These are phyloP conservation scores for Rhombomys opimus DNA, from an alignment of 2,113 vertebrate species.

Conservation along the genomic window DNA sequence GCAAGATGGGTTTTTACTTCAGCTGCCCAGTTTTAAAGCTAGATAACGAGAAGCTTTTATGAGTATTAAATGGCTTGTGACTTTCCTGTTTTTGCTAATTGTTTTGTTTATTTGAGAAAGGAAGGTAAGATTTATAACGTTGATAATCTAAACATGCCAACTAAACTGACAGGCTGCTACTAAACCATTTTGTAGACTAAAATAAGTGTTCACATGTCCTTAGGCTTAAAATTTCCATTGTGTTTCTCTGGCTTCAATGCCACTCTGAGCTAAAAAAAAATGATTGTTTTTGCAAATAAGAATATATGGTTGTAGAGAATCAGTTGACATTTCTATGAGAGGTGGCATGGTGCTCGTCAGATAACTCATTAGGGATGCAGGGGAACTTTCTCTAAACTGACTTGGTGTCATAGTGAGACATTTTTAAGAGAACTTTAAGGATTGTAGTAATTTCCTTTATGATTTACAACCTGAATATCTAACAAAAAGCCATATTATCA, in stretches of 20 bases:
- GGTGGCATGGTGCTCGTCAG: too few relatives aligned
- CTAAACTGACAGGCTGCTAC: slow-evolving; percentile 44
- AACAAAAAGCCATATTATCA: background rate
- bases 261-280: background rate
- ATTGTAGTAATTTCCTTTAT: background rate
- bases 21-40: slow-evolving; percentile 50
- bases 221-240: background rate
- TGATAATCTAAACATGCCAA: slow-evolving; percentile 25
- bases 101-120: slow-evolving; percentile 58
- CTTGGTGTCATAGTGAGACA: background rate
- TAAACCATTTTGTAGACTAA: slow-evolving; percentile 20
- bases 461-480: background rate
- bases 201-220: slow-evolving; percentile 23
- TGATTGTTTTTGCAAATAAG: background rate
- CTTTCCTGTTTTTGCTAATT: slow-evolving; percentile 49
- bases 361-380: background rate
- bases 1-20: slow-evolving; percentile 34
- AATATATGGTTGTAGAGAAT: background rate
- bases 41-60: slow-evolving; percentile 56
- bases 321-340: background rate
- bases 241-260: background rate
- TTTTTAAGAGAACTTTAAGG: background rate
- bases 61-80: slow-evolving; percentile 61
- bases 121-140: slow-evolving; percentile 58
- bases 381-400: background rate